Percentiles rank a stretch among this genome's conserved stretches.
Conservation (phyloP, 2,888 invertebrate genomes). For the Eueremaeus valkanovi region DNA sequence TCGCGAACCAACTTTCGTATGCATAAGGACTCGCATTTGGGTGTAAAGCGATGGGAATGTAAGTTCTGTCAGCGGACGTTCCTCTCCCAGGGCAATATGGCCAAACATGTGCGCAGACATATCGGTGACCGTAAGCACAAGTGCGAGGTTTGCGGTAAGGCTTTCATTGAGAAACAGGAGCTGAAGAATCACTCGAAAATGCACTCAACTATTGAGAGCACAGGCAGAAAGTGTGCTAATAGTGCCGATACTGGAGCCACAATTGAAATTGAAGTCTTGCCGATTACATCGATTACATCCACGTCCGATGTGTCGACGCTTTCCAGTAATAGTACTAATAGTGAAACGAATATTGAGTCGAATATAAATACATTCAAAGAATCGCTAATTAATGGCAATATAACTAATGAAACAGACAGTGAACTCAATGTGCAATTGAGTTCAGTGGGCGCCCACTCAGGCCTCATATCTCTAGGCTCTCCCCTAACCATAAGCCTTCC, state of each 20-base stretch:
- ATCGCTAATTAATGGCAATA: not conserved
- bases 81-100: constrained; percentile 46
- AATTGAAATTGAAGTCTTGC: not conserved
- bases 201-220: constrained; percentile 45
- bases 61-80: constrained; percentile 44
- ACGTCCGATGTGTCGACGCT: constrained; percentile 3
- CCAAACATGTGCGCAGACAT: constrained; percentile 45
- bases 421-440: not conserved
- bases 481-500: constrained; percentile 8
- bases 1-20: constrained; percentile 44
- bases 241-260: not conserved
- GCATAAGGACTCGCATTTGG: constrained; percentile 45
- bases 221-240: not conserved
- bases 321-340: not conserved
- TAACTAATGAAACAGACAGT: not conserved
- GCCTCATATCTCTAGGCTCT: not conserved
- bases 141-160: constrained; percentile 47
- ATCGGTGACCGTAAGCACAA: constrained; percentile 45
- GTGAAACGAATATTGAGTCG: not conserved
- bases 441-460: not conserved
- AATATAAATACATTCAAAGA: not conserved
- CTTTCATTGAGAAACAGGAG: constrained; percentile 46
- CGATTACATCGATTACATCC: no score
- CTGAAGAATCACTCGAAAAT: constrained; percentile 47
- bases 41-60: constrained; percentile 44